Evolutionary conservation across 2,888 invertebrate genomes (phyloP).

Genomic region (Hemithea aestivaria): DNA sequence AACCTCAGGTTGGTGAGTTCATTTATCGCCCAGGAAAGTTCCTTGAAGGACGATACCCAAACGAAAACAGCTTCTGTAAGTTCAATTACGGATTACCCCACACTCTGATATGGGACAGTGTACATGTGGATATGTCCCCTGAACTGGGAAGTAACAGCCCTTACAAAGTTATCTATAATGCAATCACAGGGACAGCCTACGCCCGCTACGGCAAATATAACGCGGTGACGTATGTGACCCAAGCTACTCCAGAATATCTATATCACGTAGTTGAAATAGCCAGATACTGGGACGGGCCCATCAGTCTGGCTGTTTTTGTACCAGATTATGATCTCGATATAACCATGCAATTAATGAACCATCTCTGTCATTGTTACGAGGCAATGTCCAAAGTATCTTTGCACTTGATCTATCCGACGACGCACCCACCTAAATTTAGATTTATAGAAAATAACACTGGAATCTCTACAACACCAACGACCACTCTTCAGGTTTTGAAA

Average conservation of each 20-base stretch:
- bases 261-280: conserved; percentile 84
- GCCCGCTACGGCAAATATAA: conserved; percentile 62
- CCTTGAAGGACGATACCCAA: conserved; percentile 68
- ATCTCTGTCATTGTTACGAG: conserved; percentile 82
- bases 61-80: conserved; percentile 78
- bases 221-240: conserved; percentile 84
- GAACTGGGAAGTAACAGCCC: conserved; percentile 78
- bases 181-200: conserved; percentile 65
- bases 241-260: conserved; percentile 85
- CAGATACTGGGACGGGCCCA: conserved; percentile 84
- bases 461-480: conserved; percentile 37
- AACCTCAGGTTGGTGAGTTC: conserved; percentile 55
- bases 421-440: conserved; percentile 68
- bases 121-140: conserved; percentile 72
- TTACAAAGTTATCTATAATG: conserved; percentile 82
- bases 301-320: conserved; percentile 84
- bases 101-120: conserved; percentile 68
- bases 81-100: conserved; percentile 81
- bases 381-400: conserved; percentile 84
- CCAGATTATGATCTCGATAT: conserved; percentile 82
- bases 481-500: conserved; percentile 42
- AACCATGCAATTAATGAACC: conserved; percentile 79
- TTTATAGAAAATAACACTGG: conserved; percentile 34
- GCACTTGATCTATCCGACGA: conserved; percentile 82
- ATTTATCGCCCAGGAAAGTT: conserved; percentile 66